Evolutionary conservation across 1,140 invertebrate species (phyloP).

Genomic region (Ephestia elutella): DNA sequence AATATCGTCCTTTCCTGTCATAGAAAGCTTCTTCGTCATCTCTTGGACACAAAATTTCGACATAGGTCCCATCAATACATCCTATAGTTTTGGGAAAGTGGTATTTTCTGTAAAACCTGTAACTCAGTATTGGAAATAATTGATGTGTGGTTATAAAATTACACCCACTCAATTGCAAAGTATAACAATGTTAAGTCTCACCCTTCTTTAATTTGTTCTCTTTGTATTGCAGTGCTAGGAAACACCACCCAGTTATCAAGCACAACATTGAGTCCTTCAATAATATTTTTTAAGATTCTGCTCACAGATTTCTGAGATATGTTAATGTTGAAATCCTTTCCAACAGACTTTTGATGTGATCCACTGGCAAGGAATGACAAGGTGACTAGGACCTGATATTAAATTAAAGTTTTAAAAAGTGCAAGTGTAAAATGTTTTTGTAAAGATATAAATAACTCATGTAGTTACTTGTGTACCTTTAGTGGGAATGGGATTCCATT

Average conservation of each 20-base stretch:
- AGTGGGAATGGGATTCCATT: conserved; percentile 43
- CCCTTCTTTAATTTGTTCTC: conserved; percentile 40
- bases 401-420: neutral
- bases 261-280: conserved; percentile 38
- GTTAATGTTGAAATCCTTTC: conserved; percentile 37
- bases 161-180: too few relatives aligned
- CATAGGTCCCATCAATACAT: conserved; percentile 38
- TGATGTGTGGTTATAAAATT: too few relatives aligned
- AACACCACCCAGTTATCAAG: conserved; percentile 37
- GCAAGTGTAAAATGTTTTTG: too few relatives aligned
- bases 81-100: conserved; percentile 43
- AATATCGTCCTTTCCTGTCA: conserved; percentile 41
- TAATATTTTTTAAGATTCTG: conserved; percentile 34
- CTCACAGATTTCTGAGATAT: conserved; percentile 45
- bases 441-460: neutral
- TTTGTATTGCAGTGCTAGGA: conserved; percentile 26
- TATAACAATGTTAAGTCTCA: conserved; percentile 13
- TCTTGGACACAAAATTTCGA: conserved; percentile 41
- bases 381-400: conserved; percentile 34
- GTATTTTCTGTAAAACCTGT: conserved; percentile 42
- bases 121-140: too few relatives aligned
- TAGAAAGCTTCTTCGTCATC: conserved; percentile 49
- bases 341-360: conserved; percentile 37
- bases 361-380: conserved; percentile 40
- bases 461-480: conserved; percentile 29